Evolutionary conservation across 2,888 invertebrate species (phyloP), one percentile per base, ranked within the genome.

Genomic region (Pseudococcus viburni): DNA sequence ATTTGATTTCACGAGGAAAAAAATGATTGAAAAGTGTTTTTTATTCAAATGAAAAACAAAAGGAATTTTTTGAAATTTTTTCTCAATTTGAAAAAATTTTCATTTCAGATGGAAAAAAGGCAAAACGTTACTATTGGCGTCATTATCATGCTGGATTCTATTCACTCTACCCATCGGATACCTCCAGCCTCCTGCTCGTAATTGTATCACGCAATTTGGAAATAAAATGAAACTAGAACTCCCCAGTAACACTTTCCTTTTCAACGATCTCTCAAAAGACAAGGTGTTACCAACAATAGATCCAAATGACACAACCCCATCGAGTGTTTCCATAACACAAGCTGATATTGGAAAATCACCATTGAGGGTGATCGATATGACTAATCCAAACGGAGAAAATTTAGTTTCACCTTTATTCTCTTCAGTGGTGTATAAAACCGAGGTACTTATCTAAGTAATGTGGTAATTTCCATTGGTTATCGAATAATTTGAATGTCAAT

Each of bases 91-190:
- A 5, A 55, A n/a, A n/a, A 55, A 17, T n/a, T 15, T 55, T 4
- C 7, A n/a, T 89, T 87, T 33, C 90, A 94, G 95, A 92, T 96
- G 95, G 94, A 95, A 95, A 91, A 96, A 96, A 91, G 97, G 97
- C 11, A 97, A 97, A 92, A 93, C 96, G 90, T 93, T 99, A 90
- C 93, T 99, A 89, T 92, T 99, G 88, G 96, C 96, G 85, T 98
- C 99, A 0, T 93, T 99, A 86, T 95, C 96, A 80, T 97, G 98
- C 89, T 99, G 99, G 98, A 96, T 99, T 89, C 94, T 98, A 89
- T 99, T 99, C 93, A 99, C 99, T 77, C 94, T 99, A 90, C 98
- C 98, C 0, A 93, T 99, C 90, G 97, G 98, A 89, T 98, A 98
- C 92, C 97, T 99, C 90, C 97, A 98, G 91, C 99, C 99, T 0